Conservation (phyloP, 2,888 invertebrate genomes). For the Cantharis rufa region DNA sequence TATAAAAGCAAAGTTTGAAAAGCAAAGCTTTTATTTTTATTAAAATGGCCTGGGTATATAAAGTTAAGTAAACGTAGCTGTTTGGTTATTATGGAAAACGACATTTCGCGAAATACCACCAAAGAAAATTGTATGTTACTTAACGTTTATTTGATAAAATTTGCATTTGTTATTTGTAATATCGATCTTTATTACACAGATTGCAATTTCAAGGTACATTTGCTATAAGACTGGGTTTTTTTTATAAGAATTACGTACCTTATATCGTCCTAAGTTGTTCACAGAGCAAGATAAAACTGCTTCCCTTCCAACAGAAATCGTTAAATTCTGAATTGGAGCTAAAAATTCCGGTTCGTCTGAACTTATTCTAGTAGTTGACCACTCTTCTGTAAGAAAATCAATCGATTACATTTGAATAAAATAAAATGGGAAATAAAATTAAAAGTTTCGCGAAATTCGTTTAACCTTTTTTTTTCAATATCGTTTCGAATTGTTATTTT, state of each 20-base stretch:
- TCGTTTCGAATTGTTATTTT: neutral
- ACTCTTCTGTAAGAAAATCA: conserved; percentile 60
- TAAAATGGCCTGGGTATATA: neutral
- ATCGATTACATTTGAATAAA: conserved; percentile 14
- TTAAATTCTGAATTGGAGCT: conserved; percentile 65
- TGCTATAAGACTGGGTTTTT: neutral
- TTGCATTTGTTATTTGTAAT: neutral
- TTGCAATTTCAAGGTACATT: neutral
- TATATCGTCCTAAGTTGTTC: conserved; percentile 66
- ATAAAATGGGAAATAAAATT: neutral
- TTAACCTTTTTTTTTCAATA: neutral
- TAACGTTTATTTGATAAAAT: neutral
- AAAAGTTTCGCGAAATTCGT: neutral
- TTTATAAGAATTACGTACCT: conserved; percentile 55
- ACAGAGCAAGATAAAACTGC: conserved; percentile 68
- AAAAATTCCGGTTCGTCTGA: conserved; percentile 66
- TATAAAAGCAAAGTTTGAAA: neutral
- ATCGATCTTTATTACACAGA: neutral
- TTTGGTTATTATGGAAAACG: neutral
- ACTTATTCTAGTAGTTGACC: conserved; percentile 61
- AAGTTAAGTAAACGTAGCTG: neutral
- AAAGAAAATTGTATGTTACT: neutral
- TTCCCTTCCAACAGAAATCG: conserved; percentile 67
- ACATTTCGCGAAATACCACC: neutral
- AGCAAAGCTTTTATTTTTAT: neutral